Evolutionary conservation across 2,113 vertebrate species (phyloP), one percentile per base, ranked within the genome.

Genomic region (Zonotrichia leucophrys): DNA sequence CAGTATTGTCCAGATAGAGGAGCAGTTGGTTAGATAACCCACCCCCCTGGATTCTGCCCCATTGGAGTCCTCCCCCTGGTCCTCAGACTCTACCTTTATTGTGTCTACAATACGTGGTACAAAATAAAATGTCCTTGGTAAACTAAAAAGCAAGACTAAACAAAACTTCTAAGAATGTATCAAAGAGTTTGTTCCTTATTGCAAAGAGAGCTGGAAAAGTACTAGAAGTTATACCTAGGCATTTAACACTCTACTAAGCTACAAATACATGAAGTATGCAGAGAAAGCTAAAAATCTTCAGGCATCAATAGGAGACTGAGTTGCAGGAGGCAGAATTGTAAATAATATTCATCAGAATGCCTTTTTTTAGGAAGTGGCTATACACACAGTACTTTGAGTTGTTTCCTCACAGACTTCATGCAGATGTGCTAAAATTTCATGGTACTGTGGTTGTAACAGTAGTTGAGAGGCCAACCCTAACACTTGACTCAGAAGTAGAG

Each of bases 41-140:
- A 23, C 12, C 11, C 9, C 4, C 1, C 7, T 3, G 6, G 5
- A 2, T 56, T 56, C 50, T 64, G 23, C n/a, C 23, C 24, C 20
- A 20, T 4, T 58, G 19, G 24, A 66, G 16, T 49, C 20, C 20
- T 85, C 12, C 9, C 8, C 5, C 10, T 4, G 6, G 24, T n/a
- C 20, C 10, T 76, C 42, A 30, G 31, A 49, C 7, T n/a, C 24
- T 67, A 1, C 16, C 12, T 76, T 49, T 59, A 35, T 31, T 41
- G 6, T 42, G 11, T 50, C 42, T 67, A 0, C 0, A 0, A 30
- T n/a, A 50, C 0, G 0, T 52, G 62, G 18, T 44, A 31, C 20
- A 35, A 35, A 58, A 49, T 35, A 41, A 30, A 58, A 42, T 42
- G 20, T 30, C 15, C 10, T 41, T 75, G 42, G 30, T 31, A 31